Conservation (phyloP, 1,140 invertebrate genomes). For the Cyrtorhinus lividipennis region DNA sequence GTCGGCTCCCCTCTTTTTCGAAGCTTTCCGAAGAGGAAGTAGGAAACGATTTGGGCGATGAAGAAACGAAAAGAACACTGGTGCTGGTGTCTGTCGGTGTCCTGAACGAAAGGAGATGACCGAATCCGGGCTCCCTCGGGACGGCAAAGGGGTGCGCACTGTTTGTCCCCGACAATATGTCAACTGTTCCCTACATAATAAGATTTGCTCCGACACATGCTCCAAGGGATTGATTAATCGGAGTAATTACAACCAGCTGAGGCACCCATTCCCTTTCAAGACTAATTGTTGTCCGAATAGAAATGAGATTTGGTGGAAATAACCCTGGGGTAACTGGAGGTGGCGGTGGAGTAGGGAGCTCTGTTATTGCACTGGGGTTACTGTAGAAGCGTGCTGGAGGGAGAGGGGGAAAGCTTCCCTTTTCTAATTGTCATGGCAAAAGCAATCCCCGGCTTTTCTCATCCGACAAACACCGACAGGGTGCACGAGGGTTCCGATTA, state of each 20-base stretch:
- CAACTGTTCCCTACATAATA: constrained; percentile 13
- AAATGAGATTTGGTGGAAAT: constrained; percentile 15
- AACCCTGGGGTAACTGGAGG: constrained; percentile 6
- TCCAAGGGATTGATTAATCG: constrained; percentile 14
- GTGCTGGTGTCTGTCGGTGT: neutral
- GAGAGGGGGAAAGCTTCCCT: neutral
- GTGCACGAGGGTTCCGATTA: neutral
- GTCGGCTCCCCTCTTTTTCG: neutral
- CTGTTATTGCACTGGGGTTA: constrained; percentile 14
- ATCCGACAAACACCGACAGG: neutral
- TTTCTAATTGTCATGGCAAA: constrained; percentile 8
- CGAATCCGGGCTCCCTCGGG: neutral
- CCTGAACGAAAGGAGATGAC: neutral
- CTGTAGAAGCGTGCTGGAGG: neutral
- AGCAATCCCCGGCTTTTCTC: neutral
- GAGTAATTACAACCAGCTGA: constrained; percentile 15
- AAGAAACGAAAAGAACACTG: neutral
- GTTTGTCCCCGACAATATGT: constrained; percentile 14
- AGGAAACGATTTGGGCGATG: neutral
- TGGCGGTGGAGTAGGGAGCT: neutral
- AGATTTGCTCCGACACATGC: constrained; percentile 13
- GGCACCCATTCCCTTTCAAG: neutral
- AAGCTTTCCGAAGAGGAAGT: neutral
- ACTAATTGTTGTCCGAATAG: constrained; percentile 11
- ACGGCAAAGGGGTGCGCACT: constrained; percentile 1